Evolutionary conservation across 2,888 invertebrate genomes (phyloP).

Genomic region (Scrobipalpa atriplicella): DNA sequence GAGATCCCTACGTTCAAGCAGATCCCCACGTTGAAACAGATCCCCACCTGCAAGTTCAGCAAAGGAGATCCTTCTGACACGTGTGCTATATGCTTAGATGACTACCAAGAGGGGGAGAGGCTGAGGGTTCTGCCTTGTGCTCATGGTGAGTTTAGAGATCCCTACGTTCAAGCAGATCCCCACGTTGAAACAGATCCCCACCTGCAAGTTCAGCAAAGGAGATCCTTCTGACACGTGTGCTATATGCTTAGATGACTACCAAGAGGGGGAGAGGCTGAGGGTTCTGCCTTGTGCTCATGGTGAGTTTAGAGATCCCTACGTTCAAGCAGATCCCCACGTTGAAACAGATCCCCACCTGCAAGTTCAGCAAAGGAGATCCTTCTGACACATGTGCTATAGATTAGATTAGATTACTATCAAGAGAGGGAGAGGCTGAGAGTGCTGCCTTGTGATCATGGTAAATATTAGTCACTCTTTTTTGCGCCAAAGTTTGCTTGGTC

Average conservation of each 20-base stretch:
- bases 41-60: constrained; percentile 97
- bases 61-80: constrained; percentile 98
- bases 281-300: constrained; percentile 98
- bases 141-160: constrained; percentile 86
- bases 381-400: constrained; percentile 99
- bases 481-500: too few relatives aligned
- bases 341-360: constrained; percentile 97
- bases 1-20: too few relatives aligned
- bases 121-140: constrained; percentile 96
- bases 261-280: constrained; percentile 96
- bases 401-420: constrained; percentile 98
- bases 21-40: constrained; percentile 85
- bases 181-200: constrained; percentile 93
- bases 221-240: constrained; percentile 99
- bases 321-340: constrained; percentile 54
- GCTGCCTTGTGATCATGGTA: constrained; percentile 98
- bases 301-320: constrained; percentile 59
- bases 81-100: constrained; percentile 99
- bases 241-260: constrained; percentile 98
- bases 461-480: too few relatives aligned
- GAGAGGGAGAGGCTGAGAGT: constrained; percentile 97
- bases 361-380: constrained; percentile 96
- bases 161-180: too few relatives aligned
- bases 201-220: constrained; percentile 96
- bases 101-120: constrained; percentile 97